These are phyloP conservation scores for Xerus inauris DNA, from an alignment of 2,113 vertebrate genomes.

Conservation along the genomic window DNA sequence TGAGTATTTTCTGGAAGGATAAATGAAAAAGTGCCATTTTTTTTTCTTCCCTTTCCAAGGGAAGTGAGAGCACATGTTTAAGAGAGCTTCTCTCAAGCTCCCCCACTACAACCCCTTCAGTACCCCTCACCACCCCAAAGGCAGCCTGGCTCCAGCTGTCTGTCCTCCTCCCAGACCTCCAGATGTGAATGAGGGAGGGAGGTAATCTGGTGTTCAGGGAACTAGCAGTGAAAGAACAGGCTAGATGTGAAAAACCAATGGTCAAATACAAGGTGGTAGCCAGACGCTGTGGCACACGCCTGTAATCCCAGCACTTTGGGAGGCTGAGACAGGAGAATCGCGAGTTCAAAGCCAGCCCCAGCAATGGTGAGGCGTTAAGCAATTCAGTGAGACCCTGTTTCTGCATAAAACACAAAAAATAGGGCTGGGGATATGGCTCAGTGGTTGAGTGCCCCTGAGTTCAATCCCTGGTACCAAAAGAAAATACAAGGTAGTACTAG, in stretches of 20 bases:
- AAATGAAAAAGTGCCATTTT: neutral
- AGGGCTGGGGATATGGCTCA: too few relatives aligned
- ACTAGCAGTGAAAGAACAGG: neutral
- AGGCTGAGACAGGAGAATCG: too few relatives aligned
- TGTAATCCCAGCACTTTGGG: too few relatives aligned
- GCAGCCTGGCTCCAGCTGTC: neutral
- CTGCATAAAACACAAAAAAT: too few relatives aligned
- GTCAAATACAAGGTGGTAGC: neutral
- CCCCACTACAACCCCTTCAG: neutral
- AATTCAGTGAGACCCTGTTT: too few relatives aligned
- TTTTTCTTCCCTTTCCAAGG: neutral
- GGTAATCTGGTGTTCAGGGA: neutral
- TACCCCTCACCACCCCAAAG: neutral
- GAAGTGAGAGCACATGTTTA: neutral
- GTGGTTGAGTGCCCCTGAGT: too few relatives aligned
- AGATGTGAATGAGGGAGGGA: rapidly evolving
- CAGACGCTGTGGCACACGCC: too few relatives aligned
- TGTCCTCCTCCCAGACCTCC: neutral
- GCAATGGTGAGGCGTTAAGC: too few relatives aligned
- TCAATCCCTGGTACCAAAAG: too few relatives aligned
- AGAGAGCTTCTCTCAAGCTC: neutral
- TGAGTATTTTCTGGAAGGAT: neutral
- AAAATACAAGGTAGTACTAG: neutral
- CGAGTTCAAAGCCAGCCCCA: too few relatives aligned
- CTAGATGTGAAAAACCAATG: neutral